Percentiles rank a stretch among this genome's conserved stretches.
Evolutionary conservation across 1,140 invertebrate species (phyloP).

Genomic region (Drosophila willistoni): DNA sequence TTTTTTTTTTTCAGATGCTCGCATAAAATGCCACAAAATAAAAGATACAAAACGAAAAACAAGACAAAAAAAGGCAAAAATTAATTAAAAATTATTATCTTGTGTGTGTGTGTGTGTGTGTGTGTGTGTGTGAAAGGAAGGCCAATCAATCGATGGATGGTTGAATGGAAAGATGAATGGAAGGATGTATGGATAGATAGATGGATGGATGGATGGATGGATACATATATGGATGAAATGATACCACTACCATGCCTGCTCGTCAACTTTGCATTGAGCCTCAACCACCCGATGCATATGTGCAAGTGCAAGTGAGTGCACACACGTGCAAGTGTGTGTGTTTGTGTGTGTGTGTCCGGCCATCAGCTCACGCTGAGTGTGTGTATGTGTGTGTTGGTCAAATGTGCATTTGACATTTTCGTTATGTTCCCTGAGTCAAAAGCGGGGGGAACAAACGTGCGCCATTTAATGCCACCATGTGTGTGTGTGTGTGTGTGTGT

Average conservation of each 20-base stretch:
- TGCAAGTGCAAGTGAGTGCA: constrained; percentile 17
- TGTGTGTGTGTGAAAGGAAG: constrained; percentile 27
- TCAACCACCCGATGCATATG: constrained; percentile 50
- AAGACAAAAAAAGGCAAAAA: constrained; percentile 38
- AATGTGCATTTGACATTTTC: constrained; percentile 79
- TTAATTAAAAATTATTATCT: constrained; percentile 69
- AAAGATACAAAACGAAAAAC: constrained; percentile 8
- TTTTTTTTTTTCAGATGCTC: constrained; percentile 30
- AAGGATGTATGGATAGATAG: too few species aligned
- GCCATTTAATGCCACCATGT: constrained; percentile 70
- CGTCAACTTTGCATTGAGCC: constrained; percentile 31
- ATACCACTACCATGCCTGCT: constrained; percentile 37
- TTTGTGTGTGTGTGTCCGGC: background rate
- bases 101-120: constrained; percentile 7
- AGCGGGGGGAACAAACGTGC: constrained; percentile 42
- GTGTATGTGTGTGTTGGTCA: constrained; percentile 51
- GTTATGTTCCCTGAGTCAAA: constrained; percentile 58
- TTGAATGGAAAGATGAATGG: background rate
- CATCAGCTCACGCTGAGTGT: constrained; percentile 35
- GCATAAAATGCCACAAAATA: constrained; percentile 19
- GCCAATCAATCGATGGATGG: constrained; percentile 53
- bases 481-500: constrained; percentile 42
- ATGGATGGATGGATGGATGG: constrained; percentile 17
- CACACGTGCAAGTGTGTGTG: background rate
- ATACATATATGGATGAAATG: background rate